Evolutionary conservation across 2,888 invertebrate species (phyloP).

Genomic region (Apodemia hepburni): DNA sequence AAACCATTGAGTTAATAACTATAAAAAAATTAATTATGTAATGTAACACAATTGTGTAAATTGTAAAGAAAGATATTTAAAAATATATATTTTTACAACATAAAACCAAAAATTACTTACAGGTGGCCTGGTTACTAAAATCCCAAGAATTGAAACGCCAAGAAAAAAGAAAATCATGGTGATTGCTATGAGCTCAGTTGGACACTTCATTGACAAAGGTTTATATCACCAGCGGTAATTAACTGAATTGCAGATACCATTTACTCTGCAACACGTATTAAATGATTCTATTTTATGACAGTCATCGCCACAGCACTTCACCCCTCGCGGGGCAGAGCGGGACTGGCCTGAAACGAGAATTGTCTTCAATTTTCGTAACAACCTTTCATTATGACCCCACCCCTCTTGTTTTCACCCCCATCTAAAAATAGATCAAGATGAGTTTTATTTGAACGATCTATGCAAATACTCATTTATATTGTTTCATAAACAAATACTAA

Average conservation of each 20-base stretch:
- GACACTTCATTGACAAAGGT: slow-evolving; percentile 43
- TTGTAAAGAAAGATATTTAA: neutral
- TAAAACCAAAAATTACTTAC: slow-evolving; percentile 28
- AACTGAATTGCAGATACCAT: slow-evolving; percentile 5
- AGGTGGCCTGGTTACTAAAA: slow-evolving; percentile 38
- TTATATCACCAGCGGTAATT: slow-evolving; percentile 35
- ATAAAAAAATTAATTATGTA: neutral
- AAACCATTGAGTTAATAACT: neutral
- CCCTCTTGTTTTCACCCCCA: slow-evolving; percentile 21
- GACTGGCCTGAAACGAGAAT: slow-evolving; percentile 34
- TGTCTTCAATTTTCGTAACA: slow-evolving; percentile 30
- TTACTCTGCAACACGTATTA: slow-evolving; percentile 23
- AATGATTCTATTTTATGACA: slow-evolving; percentile 24
- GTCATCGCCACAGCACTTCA: slow-evolving; percentile 35
- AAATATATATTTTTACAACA: neutral
- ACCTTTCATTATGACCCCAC: slow-evolving; percentile 23
- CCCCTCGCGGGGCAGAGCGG: slow-evolving; percentile 38
- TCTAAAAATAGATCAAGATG: slow-evolving; percentile 20
- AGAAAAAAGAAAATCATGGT: slow-evolving; percentile 53
- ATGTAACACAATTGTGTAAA: neutral
- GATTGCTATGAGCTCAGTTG: slow-evolving; percentile 40
- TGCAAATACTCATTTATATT: neutral
- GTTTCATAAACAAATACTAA: neutral
- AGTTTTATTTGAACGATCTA: neutral
- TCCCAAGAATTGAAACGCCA: slow-evolving; percentile 46